Evolutionary conservation across 1,140 invertebrate species (phyloP).

Genomic region (Agrypnia vestita): DNA sequence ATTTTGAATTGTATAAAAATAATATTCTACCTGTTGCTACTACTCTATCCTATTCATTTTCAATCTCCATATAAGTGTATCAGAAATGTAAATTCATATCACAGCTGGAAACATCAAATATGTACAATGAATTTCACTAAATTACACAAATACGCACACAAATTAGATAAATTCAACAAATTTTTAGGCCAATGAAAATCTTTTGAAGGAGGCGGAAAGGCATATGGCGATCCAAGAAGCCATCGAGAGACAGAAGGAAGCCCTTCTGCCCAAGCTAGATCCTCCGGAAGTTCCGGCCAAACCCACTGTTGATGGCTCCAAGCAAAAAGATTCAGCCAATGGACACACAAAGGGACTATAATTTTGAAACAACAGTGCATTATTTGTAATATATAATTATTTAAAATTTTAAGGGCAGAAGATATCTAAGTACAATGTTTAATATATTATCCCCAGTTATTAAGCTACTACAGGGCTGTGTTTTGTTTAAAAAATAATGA

Average conservation of each 20-base stretch:
- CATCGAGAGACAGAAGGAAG: constrained; percentile 59
- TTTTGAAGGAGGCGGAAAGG: constrained; percentile 60
- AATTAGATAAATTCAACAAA: constrained; percentile 41
- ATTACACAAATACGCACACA: not conserved
- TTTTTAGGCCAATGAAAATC: constrained; percentile 58
- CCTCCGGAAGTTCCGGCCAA: constrained; percentile 47
- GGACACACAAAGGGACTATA: constrained; percentile 51
- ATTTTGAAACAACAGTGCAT: constrained; percentile 18
- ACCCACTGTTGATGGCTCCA: constrained; percentile 22
- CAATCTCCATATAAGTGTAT: too few relatives aligned
- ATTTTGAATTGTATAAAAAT: too few relatives aligned
- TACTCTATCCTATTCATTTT: too few relatives aligned
- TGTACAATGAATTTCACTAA: too few relatives aligned
- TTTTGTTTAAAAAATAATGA: constrained; percentile 37
- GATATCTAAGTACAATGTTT: constrained; percentile 22
- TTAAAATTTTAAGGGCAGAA: constrained; percentile 3
- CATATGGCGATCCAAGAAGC: constrained; percentile 56
- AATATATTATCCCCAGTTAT: constrained; percentile 17
- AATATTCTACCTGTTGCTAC: too few relatives aligned
- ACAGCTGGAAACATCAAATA: too few relatives aligned
- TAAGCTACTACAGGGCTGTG: constrained; percentile 31
- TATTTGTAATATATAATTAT: constrained; percentile 20
- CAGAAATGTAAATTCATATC: too few relatives aligned
- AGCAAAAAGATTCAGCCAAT: constrained; percentile 41
- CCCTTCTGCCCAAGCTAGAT: constrained; percentile 56